phyloP scores from a whole-genome alignment of 2,888 invertebrate species.

The Macrosiphum euphorbiae region DNA sequence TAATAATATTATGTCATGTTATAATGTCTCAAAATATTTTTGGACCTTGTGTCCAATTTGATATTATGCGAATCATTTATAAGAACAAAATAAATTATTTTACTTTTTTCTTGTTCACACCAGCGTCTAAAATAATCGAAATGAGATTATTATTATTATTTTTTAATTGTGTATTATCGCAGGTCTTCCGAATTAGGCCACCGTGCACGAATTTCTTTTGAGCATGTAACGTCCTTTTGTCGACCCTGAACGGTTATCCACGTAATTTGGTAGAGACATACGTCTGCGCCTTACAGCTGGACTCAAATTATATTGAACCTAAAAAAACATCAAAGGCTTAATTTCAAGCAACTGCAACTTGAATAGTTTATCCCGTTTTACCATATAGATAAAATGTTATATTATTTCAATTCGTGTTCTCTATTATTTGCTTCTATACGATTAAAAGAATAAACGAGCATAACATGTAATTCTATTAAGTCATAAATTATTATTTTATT shows the following conservation, averaged over 20 bases:
- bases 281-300: constrained; percentile 85
- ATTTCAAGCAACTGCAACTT: neutral
- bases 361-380: neutral
- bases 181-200: constrained; percentile 67
- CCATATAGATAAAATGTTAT: neutral
- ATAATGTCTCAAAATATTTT: neutral
- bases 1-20: neutral
- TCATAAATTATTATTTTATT: neutral
- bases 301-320: constrained; percentile 83
- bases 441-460: neutral
- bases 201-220: constrained; percentile 69
- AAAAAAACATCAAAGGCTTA: constrained; percentile 20
- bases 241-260: constrained; percentile 66
- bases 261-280: constrained; percentile 78
- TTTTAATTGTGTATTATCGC: neutral
- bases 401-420: neutral
- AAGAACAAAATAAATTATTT: constrained; percentile 26
- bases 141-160: constrained; percentile 29
- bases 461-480: neutral
- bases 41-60: constrained; percentile 1
- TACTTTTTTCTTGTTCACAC: constrained; percentile 15
- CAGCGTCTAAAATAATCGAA: constrained; percentile 29
- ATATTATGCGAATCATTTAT: neutral
- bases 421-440: neutral
- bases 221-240: constrained; percentile 68